These are phyloP conservation scores for Lasioglossum pauxillum DNA, from an alignment of 2,888 invertebrate species.

Conservation along the genomic window DNA sequence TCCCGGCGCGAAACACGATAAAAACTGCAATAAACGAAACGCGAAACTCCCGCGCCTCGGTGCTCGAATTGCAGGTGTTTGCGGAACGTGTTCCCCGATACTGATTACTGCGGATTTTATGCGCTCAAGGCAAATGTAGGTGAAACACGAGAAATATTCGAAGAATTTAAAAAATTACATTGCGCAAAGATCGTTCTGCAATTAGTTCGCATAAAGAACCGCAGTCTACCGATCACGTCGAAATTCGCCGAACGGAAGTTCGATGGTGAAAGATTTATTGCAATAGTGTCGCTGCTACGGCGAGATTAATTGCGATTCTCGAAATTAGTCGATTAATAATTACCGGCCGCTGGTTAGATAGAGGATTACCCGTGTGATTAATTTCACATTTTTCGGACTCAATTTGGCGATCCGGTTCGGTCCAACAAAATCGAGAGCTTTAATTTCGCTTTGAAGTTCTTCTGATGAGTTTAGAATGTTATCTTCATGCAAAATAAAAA, in stretches of 20 bases:
- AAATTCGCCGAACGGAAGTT: neutral
- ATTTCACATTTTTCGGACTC: neutral
- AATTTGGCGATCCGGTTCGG: neutral
- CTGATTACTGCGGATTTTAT: neutral
- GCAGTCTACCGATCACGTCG: neutral
- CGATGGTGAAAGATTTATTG: neutral
- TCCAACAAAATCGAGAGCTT: neutral
- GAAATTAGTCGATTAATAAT: constrained; percentile 1
- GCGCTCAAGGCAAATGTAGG: neutral
- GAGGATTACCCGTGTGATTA: neutral
- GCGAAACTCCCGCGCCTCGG: neutral
- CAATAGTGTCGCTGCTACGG: neutral
- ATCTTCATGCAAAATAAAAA: too few relatives aligned
- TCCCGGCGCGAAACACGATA: constrained; percentile 47
- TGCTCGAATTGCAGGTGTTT: neutral
- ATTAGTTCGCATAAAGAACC: neutral
- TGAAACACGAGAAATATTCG: neutral
- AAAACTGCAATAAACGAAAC: constrained; percentile 51
- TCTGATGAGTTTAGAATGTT: neutral
- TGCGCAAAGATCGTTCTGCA: too few relatives aligned
- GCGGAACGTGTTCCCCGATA: neutral
- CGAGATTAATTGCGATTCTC: neutral
- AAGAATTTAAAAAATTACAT: neutral
- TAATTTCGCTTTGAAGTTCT: neutral
- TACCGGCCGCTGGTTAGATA: neutral